A percentile compares a stretch with the other conserved stretches of the same genome.
Conservation (phyloP, 2,888 invertebrate species). For the Scrobipalpa atriplicella region DNA sequence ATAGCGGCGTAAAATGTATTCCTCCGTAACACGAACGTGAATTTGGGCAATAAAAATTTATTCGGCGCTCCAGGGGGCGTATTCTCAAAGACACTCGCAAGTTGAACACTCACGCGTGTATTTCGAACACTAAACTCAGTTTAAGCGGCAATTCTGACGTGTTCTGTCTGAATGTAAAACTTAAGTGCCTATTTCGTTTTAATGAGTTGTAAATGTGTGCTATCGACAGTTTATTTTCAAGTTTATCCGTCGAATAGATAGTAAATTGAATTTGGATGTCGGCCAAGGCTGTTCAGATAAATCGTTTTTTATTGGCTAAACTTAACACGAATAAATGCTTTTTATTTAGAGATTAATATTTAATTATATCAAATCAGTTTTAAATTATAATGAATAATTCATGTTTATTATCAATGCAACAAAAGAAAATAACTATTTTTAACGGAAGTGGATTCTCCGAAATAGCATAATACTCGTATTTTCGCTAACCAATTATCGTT, state of each 20-base stretch:
- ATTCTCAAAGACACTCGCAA: constrained; percentile 34
- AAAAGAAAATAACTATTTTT: too few species aligned
- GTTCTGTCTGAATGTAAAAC: constrained; percentile 8
- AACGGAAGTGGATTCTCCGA: too few species aligned
- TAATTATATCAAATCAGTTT: too few species aligned
- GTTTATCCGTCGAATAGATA: background rate
- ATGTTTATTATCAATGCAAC: too few species aligned
- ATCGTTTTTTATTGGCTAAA: too few species aligned
- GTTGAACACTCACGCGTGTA: constrained; percentile 21
- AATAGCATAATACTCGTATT: background rate
- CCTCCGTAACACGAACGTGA: constrained; percentile 34
- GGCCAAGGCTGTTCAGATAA: too few species aligned
- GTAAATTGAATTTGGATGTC: too few species aligned
- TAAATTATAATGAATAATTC: too few species aligned
- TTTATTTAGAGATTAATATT: too few species aligned
- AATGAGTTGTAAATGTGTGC: constrained; percentile 15
- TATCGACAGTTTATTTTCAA: background rate
- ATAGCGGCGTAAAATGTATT: constrained; percentile 46
- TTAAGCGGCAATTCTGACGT: constrained; percentile 8
- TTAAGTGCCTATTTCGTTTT: constrained; percentile 7
- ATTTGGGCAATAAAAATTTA: constrained; percentile 55
- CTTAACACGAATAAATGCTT: too few species aligned
- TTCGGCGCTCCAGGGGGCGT: constrained; percentile 42
- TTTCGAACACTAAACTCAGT: background rate
- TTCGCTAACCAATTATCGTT: background rate